These are phyloP conservation scores for Deilephila elpenor DNA, from an alignment of 2,888 invertebrate genomes.

Conservation along the genomic window DNA sequence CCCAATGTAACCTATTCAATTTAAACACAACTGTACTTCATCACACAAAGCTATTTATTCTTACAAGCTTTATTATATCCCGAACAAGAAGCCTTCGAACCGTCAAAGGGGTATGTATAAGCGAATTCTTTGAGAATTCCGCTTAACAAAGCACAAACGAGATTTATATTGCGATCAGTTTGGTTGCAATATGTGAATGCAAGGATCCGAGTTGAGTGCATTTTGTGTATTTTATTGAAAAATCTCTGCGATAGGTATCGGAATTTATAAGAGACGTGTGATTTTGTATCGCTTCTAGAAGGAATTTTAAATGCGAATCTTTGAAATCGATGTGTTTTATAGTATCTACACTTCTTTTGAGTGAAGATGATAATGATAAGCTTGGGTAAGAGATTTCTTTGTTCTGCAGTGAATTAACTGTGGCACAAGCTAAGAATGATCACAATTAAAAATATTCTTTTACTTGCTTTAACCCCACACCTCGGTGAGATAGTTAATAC, in stretches of 20 bases:
- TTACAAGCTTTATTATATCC: constrained; percentile 6
- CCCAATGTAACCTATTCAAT: not conserved
- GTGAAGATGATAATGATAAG: no score
- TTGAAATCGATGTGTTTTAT: no score
- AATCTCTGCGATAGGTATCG: not conserved
- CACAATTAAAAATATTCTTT: no score
- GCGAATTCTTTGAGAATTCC: constrained; percentile 2
- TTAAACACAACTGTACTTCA: not conserved
- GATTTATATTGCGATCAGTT: not conserved
- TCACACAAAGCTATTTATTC: not conserved
- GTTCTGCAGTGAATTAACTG: no score
- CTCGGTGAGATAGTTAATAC: no score
- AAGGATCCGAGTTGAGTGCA: not conserved
- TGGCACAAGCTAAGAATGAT: no score
- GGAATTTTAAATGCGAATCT: no score
- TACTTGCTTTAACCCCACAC: no score
- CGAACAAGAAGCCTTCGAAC: constrained; percentile 1
- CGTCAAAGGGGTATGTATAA: constrained; percentile 2
- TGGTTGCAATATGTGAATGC: not conserved
- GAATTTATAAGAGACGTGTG: no score
- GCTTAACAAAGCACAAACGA: not conserved
- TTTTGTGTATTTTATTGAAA: not conserved
- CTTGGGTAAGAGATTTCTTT: no score
- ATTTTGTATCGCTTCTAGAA: no score
- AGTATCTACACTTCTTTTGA: no score